Base-by-base conservation (phyloP, 1,140 invertebrate species). In the Apis florea region DNA sequence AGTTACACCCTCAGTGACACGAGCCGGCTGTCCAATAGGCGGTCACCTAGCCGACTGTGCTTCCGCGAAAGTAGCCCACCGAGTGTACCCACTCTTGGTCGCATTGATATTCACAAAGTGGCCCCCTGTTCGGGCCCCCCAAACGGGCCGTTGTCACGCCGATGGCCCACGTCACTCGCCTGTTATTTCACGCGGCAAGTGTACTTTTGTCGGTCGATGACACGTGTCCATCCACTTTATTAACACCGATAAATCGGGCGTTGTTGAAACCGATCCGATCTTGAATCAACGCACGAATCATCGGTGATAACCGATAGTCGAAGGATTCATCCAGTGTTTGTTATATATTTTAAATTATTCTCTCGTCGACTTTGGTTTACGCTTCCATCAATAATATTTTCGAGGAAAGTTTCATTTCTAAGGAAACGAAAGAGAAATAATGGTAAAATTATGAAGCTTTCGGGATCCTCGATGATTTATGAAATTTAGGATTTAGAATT, bases 91-190 rank as follows among this genome's bases (percentile, higher is more conserved):
- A 69, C 85, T 85, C 87, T 88, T 86, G 89, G 78, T 85, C 88
- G 63, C 89, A 91, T 92, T 91, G 91, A 89, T 90, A 91, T 91
- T 91, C 91, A 91, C 90, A 92, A 91, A 92, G 89, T 86, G 83
- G 72, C 61, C 51, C 66, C 12, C 31, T 49, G 77, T 81, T 68
- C 81, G 63, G 40, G 82, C 49, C 84, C 74, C 31, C 5, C 4
- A 40, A 77, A 71, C 71, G 47, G 61, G 58, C 6, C 26, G 21
- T 24, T 61, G 66, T 82, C 79, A 69, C 58, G 26, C 71, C 71
- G 47, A 24, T 15, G 17, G 17, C 63, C 71, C 31, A 21, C 56
- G 58, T 71, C 49, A 21, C 67, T 13, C 31, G 54, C 56, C 63
- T 56, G 71, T 66, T 75, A 58, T 67, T 75, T 56, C 79, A 58